A percentile compares a stretch with the other conserved stretches of the same genome.
These are phyloP conservation scores for Siphonodentalium dalli DNA, from an alignment of 2,888 invertebrate species.

Conservation along the genomic window DNA sequence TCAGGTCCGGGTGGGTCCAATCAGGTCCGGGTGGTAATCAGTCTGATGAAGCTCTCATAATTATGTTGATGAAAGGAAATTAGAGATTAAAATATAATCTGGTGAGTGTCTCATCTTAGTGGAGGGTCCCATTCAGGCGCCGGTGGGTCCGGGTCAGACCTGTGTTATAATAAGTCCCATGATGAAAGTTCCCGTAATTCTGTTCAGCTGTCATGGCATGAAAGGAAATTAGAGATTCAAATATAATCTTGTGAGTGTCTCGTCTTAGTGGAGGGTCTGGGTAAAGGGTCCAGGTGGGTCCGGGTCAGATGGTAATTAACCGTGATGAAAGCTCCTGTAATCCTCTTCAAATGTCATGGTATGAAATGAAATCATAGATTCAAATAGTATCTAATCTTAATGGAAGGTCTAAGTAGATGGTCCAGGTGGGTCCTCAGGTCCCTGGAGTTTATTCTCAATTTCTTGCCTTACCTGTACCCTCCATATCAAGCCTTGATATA, in stretches of 20 bases:
- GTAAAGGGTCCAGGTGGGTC: too few relatives aligned
- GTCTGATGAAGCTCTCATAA: slow-evolving; percentile 74
- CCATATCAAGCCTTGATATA: too few relatives aligned
- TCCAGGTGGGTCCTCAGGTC: too few relatives aligned
- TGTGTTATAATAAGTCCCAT: too few relatives aligned
- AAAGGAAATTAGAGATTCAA: slow-evolving; percentile 93
- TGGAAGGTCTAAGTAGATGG: too few relatives aligned
- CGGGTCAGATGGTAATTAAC: too few relatives aligned
- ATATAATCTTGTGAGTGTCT: slow-evolving; percentile 71
- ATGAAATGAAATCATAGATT: slow-evolving; percentile 92
- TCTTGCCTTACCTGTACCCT: too few relatives aligned
- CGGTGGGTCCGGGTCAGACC: too few relatives aligned
- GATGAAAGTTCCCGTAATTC: slow-evolving; percentile 76
- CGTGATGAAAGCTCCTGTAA: slow-evolving; percentile 76
- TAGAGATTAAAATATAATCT: slow-evolving; percentile 85
- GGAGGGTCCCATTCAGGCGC: too few relatives aligned
- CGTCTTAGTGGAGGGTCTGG: background rate
- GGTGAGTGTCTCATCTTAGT: slow-evolving; percentile 44
- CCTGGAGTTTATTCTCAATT: too few relatives aligned
- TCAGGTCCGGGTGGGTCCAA: too few relatives aligned
- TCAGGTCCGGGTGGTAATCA: too few relatives aligned
- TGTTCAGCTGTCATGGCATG: slow-evolving; percentile 88
- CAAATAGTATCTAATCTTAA: slow-evolving; percentile 66
- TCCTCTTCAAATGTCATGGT: slow-evolving; percentile 86
- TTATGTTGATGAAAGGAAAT: slow-evolving; percentile 87